Evolutionary conservation across 2,888 invertebrate species (phyloP).

Genomic region (Trichopria drosophilae): DNA sequence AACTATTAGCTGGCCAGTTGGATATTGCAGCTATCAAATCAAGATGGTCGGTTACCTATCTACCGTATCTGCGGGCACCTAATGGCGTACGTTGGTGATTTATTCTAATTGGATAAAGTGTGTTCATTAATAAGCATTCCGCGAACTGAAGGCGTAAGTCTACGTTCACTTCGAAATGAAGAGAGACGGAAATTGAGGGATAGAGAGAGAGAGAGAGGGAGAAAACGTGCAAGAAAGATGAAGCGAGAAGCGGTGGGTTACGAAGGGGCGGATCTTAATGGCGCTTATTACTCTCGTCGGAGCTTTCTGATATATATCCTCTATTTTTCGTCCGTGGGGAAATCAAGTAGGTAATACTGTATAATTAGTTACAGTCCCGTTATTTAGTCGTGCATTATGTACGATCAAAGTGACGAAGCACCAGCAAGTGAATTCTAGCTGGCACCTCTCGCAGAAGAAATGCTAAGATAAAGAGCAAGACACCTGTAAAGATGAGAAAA

Average conservation of each 20-base stretch:
- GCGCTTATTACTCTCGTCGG: slow-evolving; percentile 56
- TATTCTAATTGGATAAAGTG: slow-evolving; percentile 54
- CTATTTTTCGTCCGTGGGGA: slow-evolving; percentile 58
- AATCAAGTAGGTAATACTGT: slow-evolving; percentile 56
- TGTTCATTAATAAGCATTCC: slow-evolving; percentile 51
- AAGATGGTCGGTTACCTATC: slow-evolving; percentile 30
- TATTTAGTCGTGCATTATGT: slow-evolving; percentile 55
- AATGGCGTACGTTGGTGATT: slow-evolving; percentile 45
- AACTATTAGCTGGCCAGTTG: slow-evolving; percentile 18
- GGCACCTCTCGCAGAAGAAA: no score
- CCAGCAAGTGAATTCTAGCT: slow-evolving; percentile 42
- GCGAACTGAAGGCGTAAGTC: slow-evolving; percentile 31
- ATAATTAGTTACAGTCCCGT: slow-evolving; percentile 56
- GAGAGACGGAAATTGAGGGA: slow-evolving; percentile 29
- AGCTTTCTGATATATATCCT: slow-evolving; percentile 52
- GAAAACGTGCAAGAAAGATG: slow-evolving; percentile 25
- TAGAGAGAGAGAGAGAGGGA: slow-evolving; percentile 30
- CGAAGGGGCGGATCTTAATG: slow-evolving; percentile 51
- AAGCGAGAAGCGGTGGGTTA: slow-evolving; percentile 37
- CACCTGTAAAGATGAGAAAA: no score
- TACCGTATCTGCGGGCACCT: slow-evolving; percentile 31
- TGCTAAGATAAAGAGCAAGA: no score
- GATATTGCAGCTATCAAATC: slow-evolving; percentile 21
- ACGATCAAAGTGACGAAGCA: slow-evolving; percentile 56
- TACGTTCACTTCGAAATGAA: slow-evolving; percentile 28